Conservation (phyloP, 2,113 vertebrate genomes). For the Xiphias gladius region DNA sequence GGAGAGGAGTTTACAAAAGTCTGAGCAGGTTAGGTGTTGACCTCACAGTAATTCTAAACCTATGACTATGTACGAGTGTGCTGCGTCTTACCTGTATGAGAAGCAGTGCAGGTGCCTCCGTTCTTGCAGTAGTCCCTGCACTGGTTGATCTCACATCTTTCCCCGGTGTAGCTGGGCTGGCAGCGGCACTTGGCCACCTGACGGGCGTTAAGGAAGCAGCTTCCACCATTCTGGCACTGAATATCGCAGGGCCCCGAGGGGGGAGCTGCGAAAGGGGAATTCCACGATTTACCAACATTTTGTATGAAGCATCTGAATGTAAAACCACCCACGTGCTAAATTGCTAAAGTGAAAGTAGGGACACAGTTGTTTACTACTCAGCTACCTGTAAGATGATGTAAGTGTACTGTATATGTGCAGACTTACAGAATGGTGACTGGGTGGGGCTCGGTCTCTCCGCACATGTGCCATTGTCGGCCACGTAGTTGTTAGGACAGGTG, state of each 20-base stretch:
- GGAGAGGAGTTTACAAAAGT: not conserved
- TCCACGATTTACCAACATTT: not conserved
- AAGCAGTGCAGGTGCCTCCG: conserved; percentile 93
- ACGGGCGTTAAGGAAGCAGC: conserved; percentile 94
- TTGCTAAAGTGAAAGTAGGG: not conserved
- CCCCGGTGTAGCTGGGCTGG: conserved; percentile 93
- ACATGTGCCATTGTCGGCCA: conserved; percentile 94
- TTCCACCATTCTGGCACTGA: conserved; percentile 92
- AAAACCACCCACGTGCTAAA: not conserved
- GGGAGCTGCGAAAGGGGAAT: conserved; percentile 75
- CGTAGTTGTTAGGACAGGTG: conserved; percentile 93
- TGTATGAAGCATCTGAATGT: not conserved
- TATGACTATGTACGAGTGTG: not conserved
- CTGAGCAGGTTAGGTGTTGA: not conserved
- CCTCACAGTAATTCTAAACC: not conserved
- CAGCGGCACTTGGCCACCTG: conserved; percentile 96
- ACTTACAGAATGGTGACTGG: conserved; percentile 88
- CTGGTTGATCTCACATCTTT: conserved; percentile 93
- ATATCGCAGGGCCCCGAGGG: conserved; percentile 88
- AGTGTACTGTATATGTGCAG: not conserved
- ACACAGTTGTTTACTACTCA: not conserved
- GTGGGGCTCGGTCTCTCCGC: conserved; percentile 88
- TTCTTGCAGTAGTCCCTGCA: conserved; percentile 95
- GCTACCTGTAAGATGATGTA: fast-evolving
- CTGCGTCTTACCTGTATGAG: conserved; percentile 86